Conservation (phyloP, 2,797 vertebrate genomes). For the Parambassis ranga region DNA sequence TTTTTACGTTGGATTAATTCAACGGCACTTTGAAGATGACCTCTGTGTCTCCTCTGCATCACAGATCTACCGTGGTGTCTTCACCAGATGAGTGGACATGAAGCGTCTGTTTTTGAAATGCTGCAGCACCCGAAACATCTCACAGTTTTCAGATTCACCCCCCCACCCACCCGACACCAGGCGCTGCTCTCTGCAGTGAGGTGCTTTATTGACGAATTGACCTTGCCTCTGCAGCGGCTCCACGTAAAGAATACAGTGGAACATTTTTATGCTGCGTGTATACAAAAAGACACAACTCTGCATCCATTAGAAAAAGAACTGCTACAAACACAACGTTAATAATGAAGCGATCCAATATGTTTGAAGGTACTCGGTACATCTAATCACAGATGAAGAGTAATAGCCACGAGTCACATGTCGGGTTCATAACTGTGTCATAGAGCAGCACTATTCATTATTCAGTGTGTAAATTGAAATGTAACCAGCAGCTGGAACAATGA, state of each 20-base stretch:
- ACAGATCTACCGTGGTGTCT: conserved; percentile 39
- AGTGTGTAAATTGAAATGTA: background rate
- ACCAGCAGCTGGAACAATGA: background rate
- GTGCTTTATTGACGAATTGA: conserved; percentile 59
- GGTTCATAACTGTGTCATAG: background rate
- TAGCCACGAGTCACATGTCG: background rate
- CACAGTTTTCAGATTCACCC: conserved; percentile 20
- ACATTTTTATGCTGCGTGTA: conserved; percentile 4
- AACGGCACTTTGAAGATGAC: conserved; percentile 65
- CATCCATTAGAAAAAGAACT: conserved; percentile 9
- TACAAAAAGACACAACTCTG: conserved; percentile 4
- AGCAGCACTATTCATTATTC: background rate
- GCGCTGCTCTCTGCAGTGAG: conserved; percentile 44
- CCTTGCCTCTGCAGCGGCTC: conserved; percentile 57
- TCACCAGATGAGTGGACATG: conserved; percentile 31
- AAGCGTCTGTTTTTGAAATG: conserved; percentile 38
- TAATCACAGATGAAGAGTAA: background rate
- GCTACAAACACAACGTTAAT: conserved; percentile 10
- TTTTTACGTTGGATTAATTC: conserved; percentile 75
- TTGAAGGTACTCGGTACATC: background rate
- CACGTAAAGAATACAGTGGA: conserved; percentile 20
- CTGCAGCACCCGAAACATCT: conserved; percentile 31
- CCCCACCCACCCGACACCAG: background rate
- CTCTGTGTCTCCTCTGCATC: conserved; percentile 56
- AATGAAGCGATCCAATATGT: conserved; percentile 15